Conservation (phyloP, 2,797 vertebrate genomes). For the Trachurus trachurus region DNA sequence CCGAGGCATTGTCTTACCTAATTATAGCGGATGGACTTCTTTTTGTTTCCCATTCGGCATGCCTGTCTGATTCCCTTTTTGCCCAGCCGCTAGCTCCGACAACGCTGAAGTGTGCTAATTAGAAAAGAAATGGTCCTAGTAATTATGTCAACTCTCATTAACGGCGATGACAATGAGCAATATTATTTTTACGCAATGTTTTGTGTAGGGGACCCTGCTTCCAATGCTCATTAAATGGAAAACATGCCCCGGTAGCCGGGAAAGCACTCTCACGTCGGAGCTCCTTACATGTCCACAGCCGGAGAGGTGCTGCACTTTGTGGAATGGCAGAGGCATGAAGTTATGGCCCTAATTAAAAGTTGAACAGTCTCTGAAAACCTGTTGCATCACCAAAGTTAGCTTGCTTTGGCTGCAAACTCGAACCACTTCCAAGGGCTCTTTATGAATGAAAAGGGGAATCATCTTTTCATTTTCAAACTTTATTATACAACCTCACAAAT, state of each 20-base stretch:
- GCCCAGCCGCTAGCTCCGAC: slow-evolving; percentile 89
- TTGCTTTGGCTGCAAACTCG: slow-evolving; percentile 1
- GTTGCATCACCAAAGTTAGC: slow-evolving; percentile 14
- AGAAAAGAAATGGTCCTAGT: slow-evolving; percentile 97
- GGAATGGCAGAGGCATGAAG: slow-evolving; percentile 85
- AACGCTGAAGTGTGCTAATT: slow-evolving; percentile 98
- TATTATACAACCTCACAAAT: slow-evolving; percentile 77
- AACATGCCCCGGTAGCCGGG: slow-evolving; percentile 83
- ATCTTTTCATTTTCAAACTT: slow-evolving; percentile 66
- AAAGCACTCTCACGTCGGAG: slow-evolving; percentile 81
- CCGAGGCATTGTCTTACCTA: slow-evolving; percentile 96
- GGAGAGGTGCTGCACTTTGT: slow-evolving; percentile 75
- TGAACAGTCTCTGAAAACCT: slow-evolving; percentile 24
- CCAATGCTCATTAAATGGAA: slow-evolving; percentile 94
- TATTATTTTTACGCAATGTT: slow-evolving; percentile 98
- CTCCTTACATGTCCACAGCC: slow-evolving; percentile 62
- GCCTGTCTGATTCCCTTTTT: slow-evolving; percentile 95
- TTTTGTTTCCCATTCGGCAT: slow-evolving; percentile 95
- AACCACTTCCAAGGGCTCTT: slow-evolving; percentile 5
- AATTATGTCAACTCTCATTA: slow-evolving; percentile 98
- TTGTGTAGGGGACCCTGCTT: slow-evolving; percentile 91
- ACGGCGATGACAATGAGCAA: slow-evolving; percentile 92
- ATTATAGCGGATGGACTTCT: slow-evolving; percentile 93
- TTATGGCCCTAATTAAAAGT: slow-evolving; percentile 91
- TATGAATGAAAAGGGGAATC: slow-evolving; percentile 11